Conservation (phyloP, 2,888 invertebrate genomes). For the Timandra comae region DNA sequence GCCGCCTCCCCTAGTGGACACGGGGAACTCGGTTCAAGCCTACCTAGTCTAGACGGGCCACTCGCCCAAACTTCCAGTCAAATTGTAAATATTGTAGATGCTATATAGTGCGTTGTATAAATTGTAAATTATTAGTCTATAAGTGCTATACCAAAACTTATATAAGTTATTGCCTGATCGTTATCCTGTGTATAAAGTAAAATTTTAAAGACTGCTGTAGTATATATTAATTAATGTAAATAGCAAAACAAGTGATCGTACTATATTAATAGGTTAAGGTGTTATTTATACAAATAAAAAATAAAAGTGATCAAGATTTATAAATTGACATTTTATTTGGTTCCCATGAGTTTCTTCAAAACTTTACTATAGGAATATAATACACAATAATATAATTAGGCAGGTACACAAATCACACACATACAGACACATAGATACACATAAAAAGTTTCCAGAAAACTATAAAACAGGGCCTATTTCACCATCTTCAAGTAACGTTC, state of each 20-base stretch:
- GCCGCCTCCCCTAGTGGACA: constrained; percentile 67
- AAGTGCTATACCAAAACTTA: constrained; percentile 76
- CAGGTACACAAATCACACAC: not conserved
- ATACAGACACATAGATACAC: not conserved
- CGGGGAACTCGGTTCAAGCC: constrained; percentile 77
- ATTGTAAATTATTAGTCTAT: constrained; percentile 65
- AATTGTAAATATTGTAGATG: constrained; percentile 54
- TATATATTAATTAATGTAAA: constrained; percentile 74
- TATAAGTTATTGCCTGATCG: constrained; percentile 74
- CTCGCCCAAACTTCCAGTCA: constrained; percentile 66
- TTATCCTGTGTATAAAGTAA: constrained; percentile 75
- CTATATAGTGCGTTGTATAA: constrained; percentile 60
- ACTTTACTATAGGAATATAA: too few species aligned
- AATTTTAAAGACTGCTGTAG: constrained; percentile 79
- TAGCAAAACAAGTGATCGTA: constrained; percentile 75
- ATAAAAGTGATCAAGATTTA: constrained; percentile 69
- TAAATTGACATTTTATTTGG: constrained; percentile 51
- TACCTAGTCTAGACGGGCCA: constrained; percentile 80
- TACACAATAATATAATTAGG: constrained; percentile 1
- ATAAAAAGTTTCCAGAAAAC: too few species aligned
- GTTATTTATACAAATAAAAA: constrained; percentile 74
- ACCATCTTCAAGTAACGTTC: too few species aligned
- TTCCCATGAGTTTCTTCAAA: too few species aligned
- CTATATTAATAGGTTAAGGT: constrained; percentile 71
- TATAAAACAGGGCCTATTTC: too few species aligned